Base-by-base conservation (phyloP, 2,113 vertebrate genomes). In the Nothoprocta perdicaria region DNA sequence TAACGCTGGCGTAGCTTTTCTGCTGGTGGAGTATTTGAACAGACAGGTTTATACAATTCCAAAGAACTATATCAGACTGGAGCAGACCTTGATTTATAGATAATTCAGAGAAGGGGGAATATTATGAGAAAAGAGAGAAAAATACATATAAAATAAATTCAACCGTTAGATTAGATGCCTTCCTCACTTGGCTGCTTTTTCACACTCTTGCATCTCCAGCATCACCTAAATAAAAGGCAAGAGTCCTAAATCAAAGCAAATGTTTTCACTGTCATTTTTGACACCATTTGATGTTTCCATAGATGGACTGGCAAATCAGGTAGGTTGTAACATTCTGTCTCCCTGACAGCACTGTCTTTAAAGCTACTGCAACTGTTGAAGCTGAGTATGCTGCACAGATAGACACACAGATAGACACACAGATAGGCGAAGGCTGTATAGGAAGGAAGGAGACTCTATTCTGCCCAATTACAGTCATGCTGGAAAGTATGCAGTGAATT, bases 41-140 rank as follows among this genome's bases (percentile, higher is more conserved):
- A 91, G 95, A 90, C 81, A 94, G 88, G 81, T 93, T 96, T 95
- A 83, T 80, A 86, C 73, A 91, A 17, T 86, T 95, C 69, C 9
- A 18, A 96, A 93, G 61, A 92, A 84, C 85, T 92, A n/a, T 80
- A 80, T 71, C 81, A 87, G 89, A 95, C 84, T 73, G 69, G 50
- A 57, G 48, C 69, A 93, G 63, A 68, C 21, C 46, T 87, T 93
- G 91, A 91, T 86, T 92, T 93, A 93, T 80, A 89, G 78, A 65
- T 88, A 76, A 84, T 53, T 50, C 92, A 58, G 29, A 61, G 41
- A 89, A 93, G 78, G 77, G 72, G 68, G 90, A 76, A 52, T 84
- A 86, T 71, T 93, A 76, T 82, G 73, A 79, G 67, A 61, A 43
- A 80, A 89, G 87, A 92, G 84, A 92, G 81, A 91, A 91, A 83